These are phyloP conservation scores for Gymnothorax reevesii DNA, from an alignment of 2,797 vertebrate genomes.

Conservation along the genomic window DNA sequence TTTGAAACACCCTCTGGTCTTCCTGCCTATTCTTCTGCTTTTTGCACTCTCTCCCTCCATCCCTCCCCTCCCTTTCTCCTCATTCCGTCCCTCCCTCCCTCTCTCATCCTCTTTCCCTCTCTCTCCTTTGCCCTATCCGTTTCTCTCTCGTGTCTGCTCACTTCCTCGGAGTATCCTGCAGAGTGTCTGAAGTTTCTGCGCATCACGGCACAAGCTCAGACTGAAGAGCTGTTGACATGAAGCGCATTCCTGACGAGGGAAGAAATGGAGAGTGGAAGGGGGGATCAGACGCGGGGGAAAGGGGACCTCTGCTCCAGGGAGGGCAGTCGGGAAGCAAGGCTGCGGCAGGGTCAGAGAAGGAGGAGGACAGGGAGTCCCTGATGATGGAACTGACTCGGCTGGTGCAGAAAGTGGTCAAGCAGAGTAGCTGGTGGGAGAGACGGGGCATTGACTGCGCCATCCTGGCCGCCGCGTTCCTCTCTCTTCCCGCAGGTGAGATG, in stretches of 20 bases:
- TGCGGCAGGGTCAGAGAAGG: not conserved
- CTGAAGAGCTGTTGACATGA: slow-evolving; percentile 45
- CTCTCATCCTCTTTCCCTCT: not conserved
- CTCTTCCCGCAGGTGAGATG: slow-evolving; percentile 64
- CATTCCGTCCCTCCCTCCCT: slow-evolving; percentile 16
- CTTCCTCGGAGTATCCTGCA: not conserved
- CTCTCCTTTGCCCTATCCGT: not conserved
- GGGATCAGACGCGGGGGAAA: slow-evolving; percentile 18
- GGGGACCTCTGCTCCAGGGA: not conserved
- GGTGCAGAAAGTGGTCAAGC: slow-evolving; percentile 64
- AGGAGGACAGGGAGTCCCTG: slow-evolving; percentile 64
- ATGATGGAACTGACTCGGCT: slow-evolving; percentile 65
- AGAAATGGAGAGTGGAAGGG: slow-evolving; percentile 31
- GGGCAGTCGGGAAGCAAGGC: not conserved
- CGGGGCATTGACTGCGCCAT: slow-evolving; percentile 67
- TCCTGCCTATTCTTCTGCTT: not conserved
- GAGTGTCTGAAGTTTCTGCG: not conserved
- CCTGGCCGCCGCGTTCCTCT: slow-evolving; percentile 62
- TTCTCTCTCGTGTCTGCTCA: not conserved
- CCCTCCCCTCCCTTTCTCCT: slow-evolving; percentile 1
- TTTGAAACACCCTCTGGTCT: not conserved
- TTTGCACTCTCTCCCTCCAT: not conserved
- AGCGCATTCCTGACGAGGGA: slow-evolving; percentile 39
- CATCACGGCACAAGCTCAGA: not conserved
- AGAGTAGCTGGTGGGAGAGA: slow-evolving; percentile 76